phyloP scores from a whole-genome alignment of 2,113 vertebrate genomes.

The Sylvia atricapilla region DNA sequence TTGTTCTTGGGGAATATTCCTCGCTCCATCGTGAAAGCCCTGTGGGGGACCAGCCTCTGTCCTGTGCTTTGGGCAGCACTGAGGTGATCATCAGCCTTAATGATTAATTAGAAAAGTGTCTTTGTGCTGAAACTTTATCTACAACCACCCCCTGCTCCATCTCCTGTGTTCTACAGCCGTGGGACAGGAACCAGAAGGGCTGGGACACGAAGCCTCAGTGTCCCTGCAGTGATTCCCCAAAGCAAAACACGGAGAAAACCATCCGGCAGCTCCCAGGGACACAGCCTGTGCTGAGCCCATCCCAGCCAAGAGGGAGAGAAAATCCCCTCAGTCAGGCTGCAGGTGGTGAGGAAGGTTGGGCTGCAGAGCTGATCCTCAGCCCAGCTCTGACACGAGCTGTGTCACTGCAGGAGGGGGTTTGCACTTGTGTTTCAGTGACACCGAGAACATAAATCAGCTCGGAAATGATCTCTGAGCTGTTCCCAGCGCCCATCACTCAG shows the following conservation, averaged over 20 bases:
- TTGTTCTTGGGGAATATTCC: background rate
- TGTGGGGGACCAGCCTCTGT: fast-evolving
- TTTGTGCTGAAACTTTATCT: background rate
- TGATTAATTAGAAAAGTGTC: background rate
- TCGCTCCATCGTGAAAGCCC: background rate
- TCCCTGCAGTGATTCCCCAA: background rate
- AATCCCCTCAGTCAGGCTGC: background rate
- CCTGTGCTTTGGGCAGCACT: background rate
- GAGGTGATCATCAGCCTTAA: background rate
- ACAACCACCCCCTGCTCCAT: fast-evolving
- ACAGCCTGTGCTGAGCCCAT: background rate
- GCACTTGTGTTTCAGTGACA: background rate
- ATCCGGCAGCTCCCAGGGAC: background rate
- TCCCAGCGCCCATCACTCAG: background rate
- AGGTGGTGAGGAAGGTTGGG: background rate
- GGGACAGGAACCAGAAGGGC: background rate
- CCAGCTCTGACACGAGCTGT: background rate
- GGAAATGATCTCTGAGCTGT: background rate
- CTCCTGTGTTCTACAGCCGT: background rate
- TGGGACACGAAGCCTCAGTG: background rate
- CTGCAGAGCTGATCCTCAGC: background rate
- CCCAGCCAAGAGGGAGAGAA: background rate
- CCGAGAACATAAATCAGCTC: background rate
- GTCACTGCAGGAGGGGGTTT: background rate
- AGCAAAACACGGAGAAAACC: background rate